Evolutionary conservation across 2,888 invertebrate species (phyloP).

Genomic region (Thera obeliscata): DNA sequence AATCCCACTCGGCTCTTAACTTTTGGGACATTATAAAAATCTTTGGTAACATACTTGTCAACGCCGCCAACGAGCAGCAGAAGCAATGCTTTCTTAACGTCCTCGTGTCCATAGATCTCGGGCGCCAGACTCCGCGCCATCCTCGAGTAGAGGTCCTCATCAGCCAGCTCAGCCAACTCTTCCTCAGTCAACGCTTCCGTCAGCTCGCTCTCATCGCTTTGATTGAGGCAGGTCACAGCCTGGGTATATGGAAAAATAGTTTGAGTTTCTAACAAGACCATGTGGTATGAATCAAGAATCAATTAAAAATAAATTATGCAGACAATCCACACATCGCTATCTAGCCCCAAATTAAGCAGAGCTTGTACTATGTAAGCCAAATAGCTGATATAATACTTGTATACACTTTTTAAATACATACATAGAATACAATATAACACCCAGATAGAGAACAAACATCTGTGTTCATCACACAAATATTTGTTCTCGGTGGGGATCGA

Average conservation of each 20-base stretch:
- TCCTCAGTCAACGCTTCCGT: conserved; percentile 91
- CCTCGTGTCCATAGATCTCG: conserved; percentile 99
- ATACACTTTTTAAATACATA: too few relatives aligned
- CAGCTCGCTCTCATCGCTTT: conserved; percentile 92
- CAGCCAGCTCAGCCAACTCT: conserved; percentile 91
- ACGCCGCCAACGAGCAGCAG: conserved; percentile 96
- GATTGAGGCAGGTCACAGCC: conserved; percentile 92
- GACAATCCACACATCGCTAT: too few relatives aligned
- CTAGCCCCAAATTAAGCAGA: too few relatives aligned
- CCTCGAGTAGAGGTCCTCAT: conserved; percentile 96
- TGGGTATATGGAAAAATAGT: conserved; percentile 55
- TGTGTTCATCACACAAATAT: too few relatives aligned
- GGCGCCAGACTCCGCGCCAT: conserved; percentile 97
- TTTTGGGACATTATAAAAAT: too few relatives aligned
- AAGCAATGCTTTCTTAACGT: conserved; percentile 98
- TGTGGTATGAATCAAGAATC: not conserved
- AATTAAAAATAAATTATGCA: too few relatives aligned
- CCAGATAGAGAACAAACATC: too few relatives aligned
- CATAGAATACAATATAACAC: too few relatives aligned
- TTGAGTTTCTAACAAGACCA: not conserved
- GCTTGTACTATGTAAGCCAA: too few relatives aligned
- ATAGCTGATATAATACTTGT: too few relatives aligned
- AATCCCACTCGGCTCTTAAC: too few relatives aligned
- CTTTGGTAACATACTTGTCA: conserved; percentile 86
- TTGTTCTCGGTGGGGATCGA: too few relatives aligned